These are phyloP conservation scores for Microctenopoma steveboyesi DNA, from an alignment of 2,797 vertebrate species.

Conservation along the genomic window DNA sequence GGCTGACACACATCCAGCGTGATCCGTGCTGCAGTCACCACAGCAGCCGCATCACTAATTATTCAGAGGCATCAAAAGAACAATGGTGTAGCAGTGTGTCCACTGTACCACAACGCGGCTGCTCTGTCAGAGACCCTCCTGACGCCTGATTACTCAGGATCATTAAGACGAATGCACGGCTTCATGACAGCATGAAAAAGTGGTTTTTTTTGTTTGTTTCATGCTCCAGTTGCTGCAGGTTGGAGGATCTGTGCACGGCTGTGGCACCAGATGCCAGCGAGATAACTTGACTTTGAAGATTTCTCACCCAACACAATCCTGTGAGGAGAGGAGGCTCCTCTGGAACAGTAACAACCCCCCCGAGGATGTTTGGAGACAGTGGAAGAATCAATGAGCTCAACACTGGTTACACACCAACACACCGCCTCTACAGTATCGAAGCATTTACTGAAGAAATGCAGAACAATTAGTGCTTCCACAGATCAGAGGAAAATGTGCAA, in stretches of 20 bases:
- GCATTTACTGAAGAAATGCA: too few species aligned
- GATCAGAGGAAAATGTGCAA: too few species aligned
- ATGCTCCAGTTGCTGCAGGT: neutral
- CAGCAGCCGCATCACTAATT: conserved; percentile 40
- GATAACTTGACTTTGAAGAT: neutral
- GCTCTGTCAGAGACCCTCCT: neutral
- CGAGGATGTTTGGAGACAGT: conserved; percentile 13
- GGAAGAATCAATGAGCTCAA: neutral
- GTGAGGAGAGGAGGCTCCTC: conserved; percentile 9
- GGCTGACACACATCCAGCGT: conserved; percentile 26
- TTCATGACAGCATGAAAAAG: conserved; percentile 26
- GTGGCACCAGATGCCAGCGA: conserved; percentile 36
- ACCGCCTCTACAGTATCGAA: neutral
- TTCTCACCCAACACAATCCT: neutral
- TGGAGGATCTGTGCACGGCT: neutral
- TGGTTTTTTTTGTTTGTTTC: too few species aligned
- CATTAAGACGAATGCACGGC: conserved; percentile 47
- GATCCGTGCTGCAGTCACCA: conserved; percentile 45
- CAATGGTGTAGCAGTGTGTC: conserved; percentile 3
- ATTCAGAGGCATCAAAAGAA: conserved; percentile 26
- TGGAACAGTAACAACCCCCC: conserved; percentile 5
- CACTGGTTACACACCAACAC: neutral
- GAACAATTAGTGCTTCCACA: too few species aligned
- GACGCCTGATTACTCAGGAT: conserved; percentile 38
- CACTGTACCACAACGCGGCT: neutral